Evolutionary conservation across 2,888 invertebrate genomes (phyloP).

Genomic region (Myopa testacea): DNA sequence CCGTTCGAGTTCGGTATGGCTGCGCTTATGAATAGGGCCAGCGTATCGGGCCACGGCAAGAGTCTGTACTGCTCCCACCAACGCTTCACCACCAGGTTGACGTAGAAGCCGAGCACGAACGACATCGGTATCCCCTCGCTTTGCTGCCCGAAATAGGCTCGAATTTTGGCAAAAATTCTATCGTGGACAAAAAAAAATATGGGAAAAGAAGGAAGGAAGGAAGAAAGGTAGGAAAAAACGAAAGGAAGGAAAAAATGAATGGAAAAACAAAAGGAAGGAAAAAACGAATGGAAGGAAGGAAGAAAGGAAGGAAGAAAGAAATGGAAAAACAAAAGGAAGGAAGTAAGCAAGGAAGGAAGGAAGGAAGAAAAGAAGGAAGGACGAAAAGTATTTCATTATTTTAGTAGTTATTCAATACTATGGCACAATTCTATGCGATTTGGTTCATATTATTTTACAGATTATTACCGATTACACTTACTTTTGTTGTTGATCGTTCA

Average conservation of each 20-base stretch:
- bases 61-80: conserved; percentile 97
- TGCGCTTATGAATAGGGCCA: conserved; percentile 91
- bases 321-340: conserved; percentile 44
- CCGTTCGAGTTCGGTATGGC: conserved; percentile 84
- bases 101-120: conserved; percentile 95
- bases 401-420: neutral
- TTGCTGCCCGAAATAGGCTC: conserved; percentile 87
- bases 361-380: too few relatives aligned
- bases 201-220: neutral
- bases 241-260: too few relatives aligned
- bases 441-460: neutral
- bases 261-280: conserved; percentile 45
- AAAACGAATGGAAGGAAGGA: neutral
- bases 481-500: conserved; percentile 84
- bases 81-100: conserved; percentile 88
- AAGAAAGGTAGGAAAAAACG: neutral
- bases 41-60: conserved; percentile 93
- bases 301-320: too few relatives aligned
- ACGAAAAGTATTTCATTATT: too few relatives aligned
- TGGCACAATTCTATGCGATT: too few relatives aligned
- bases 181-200: conserved; percentile 54
- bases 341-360: neutral
- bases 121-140: conserved; percentile 94
- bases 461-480: conserved; percentile 65
- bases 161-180: conserved; percentile 89